A percentile compares a stretch with the other conserved stretches of the same genome.
These are phyloP conservation scores for Grammomys dolichurus DNA, from an alignment of 2,113 vertebrate species.

Conservation along the genomic window DNA sequence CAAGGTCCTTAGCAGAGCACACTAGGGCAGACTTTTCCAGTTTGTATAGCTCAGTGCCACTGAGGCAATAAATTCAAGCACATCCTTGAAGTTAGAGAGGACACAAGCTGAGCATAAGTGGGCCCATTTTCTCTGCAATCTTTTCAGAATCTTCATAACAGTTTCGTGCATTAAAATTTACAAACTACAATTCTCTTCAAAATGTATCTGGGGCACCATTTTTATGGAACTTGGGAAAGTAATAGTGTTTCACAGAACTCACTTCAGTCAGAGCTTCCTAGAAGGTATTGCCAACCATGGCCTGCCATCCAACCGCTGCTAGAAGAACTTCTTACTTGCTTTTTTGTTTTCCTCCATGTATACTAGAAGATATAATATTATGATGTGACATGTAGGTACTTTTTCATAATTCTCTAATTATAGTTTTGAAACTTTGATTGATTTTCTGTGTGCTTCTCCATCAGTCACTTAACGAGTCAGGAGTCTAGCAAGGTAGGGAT, in stretches of 20 bases:
- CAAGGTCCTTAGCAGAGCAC: not conserved
- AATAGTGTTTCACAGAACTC: constrained; percentile 1
- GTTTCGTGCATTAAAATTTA: not conserved
- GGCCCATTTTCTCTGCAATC: not conserved
- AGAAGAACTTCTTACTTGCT: not conserved
- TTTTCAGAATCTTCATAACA: constrained; percentile 27
- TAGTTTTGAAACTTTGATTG: constrained; percentile 25
- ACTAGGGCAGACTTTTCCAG: not conserved
- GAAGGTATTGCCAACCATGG: not conserved
- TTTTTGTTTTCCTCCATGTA: constrained; percentile 27
- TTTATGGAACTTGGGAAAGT: constrained; percentile 42
- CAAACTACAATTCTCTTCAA: constrained; percentile 25
- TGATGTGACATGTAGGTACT: constrained; percentile 33
- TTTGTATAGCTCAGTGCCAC: not conserved
- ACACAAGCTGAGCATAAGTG: not conserved
- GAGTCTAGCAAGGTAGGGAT: not conserved
- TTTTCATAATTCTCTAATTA: constrained; percentile 10
- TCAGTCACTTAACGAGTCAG: not conserved
- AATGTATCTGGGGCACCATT: not conserved
- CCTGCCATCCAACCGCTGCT: not conserved
- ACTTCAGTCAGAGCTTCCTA: constrained; percentile 35
- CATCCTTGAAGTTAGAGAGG: not conserved
- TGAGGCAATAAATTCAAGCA: not conserved
- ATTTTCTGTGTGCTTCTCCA: constrained; percentile 8
- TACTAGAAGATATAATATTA: not conserved